Evolutionary conservation across 2,888 invertebrate species (phyloP).

Genomic region (Leptinotarsa tumamoca): DNA sequence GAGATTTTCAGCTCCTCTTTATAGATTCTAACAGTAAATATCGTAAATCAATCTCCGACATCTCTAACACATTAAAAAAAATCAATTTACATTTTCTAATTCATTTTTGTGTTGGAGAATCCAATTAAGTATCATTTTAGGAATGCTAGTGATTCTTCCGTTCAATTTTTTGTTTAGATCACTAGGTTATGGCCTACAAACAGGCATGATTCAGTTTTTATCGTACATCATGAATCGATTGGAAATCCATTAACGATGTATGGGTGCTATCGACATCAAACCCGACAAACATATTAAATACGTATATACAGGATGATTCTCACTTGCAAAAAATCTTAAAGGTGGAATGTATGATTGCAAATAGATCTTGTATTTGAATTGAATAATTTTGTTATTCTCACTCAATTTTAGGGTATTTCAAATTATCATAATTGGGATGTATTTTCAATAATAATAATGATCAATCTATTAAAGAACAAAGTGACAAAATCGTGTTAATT

Average conservation of each 20-base stretch:
- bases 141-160: not conserved
- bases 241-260: conserved; percentile 13
- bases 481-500: too few species aligned
- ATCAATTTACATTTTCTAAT: not conserved
- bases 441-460: too few species aligned
- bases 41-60: too few species aligned
- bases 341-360: too few species aligned
- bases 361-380: too few species aligned
- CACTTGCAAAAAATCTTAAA: not conserved
- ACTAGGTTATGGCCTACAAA: conserved; percentile 17
- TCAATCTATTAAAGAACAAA: too few species aligned
- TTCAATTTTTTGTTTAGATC: conserved; percentile 9
- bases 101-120: not conserved
- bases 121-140: not conserved
- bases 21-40: too few species aligned
- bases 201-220: not conserved
- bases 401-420: too few species aligned
- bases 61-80: not conserved
- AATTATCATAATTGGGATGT: too few species aligned
- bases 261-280: conserved; percentile 6
- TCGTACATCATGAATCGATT: not conserved
- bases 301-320: not conserved
- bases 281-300: conserved; percentile 13
- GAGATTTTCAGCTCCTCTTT: too few species aligned
- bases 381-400: too few species aligned